Evolutionary conservation across 2,797 vertebrate genomes (phyloP), one percentile per base, ranked within the genome.

Genomic region (Distichodus sexfasciatus): DNA sequence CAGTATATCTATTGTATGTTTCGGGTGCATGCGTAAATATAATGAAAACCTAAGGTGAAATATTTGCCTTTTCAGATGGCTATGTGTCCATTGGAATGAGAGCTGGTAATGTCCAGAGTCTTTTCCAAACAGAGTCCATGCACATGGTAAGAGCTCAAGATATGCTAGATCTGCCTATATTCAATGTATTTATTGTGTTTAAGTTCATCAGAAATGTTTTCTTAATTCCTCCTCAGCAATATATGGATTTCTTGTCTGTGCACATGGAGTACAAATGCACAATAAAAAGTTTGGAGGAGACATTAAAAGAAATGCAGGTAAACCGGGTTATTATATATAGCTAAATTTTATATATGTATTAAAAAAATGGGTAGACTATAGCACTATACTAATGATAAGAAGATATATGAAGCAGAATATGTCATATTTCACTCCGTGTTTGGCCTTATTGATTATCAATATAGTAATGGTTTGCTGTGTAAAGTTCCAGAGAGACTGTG

Each of bases 71-170:
- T 46, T 54, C 74, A 92, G 90, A 68, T 15, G 77, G 84, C 58
- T 70, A 12, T 46, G 63, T 92, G 43, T 91, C 90, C 2, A 3
- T 90, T 63, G 90, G 87, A 6, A 21, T 90, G 44, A 79, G 72
- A 44, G 64, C 73, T 0, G 59, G 12, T 36, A 79, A 83, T 59
- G 36, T 69, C 26, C 35, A 41, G 7, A 40, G 58, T 35, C 57
- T 88, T 73, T 76, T 75, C 5, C 76, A 78, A 23, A 74, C 70
- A 41, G 78, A 76, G 76, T 35, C 23, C 44, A 74, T 66, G 51
- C 61, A 76, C 6, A 72, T 48, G 74, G 91, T 91, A 90, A 84
- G 79, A 21, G 14, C 12, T 17, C 28, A 38, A 6, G 6, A 19
- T 38, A 23, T 23, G 31, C 10, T 23, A 15, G 11, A 3, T 26